These are phyloP conservation scores for Drosophila yooni DNA, from an alignment of 2,888 invertebrate genomes.

Conservation along the genomic window DNA sequence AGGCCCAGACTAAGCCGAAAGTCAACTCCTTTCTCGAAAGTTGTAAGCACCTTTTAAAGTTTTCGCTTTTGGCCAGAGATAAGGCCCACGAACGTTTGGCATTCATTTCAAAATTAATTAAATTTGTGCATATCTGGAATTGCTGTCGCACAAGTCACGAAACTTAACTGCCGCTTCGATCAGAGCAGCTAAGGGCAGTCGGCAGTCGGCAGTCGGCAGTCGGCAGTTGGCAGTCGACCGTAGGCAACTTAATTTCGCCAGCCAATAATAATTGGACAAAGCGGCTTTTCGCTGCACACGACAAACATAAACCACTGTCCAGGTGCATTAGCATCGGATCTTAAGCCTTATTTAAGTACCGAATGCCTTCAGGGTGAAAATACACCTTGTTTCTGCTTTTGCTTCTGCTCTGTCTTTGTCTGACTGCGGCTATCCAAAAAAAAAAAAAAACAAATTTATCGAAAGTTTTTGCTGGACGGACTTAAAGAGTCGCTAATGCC, in stretches of 20 bases:
- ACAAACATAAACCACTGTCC: slow-evolving; percentile 32
- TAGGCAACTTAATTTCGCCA: slow-evolving; percentile 59
- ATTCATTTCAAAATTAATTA: slow-evolving; percentile 72
- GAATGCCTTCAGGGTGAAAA: neutral
- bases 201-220: slow-evolving; percentile 8
- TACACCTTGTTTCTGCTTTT: neutral
- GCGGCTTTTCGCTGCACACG: slow-evolving; percentile 55
- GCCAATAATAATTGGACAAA: slow-evolving; percentile 71
- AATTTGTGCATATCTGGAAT: slow-evolving; percentile 49
- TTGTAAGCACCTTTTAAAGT: slow-evolving; percentile 58
- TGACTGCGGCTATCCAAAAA: slow-evolving; percentile 4
- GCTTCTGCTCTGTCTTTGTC: slow-evolving; percentile 13
- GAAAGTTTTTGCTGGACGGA: slow-evolving; percentile 41
- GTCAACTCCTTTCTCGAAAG: slow-evolving; percentile 4
- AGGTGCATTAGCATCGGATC: slow-evolving; percentile 26
- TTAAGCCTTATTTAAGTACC: slow-evolving; percentile 28
- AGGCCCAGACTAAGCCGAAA: slow-evolving; percentile 55
- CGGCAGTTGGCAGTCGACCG: slow-evolving; percentile 14
- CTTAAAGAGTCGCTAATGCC: slow-evolving; percentile 45
- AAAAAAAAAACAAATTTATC: slow-evolving; percentile 18
- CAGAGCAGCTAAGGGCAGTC: slow-evolving; percentile 19
- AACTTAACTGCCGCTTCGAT: slow-evolving; percentile 25
- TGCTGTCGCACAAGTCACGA: slow-evolving; percentile 31
- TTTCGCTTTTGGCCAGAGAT: slow-evolving; percentile 54
- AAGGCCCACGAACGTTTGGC: slow-evolving; percentile 59